These are phyloP conservation scores for Protophormia terraenovae DNA, from an alignment of 2,888 invertebrate genomes.

Conservation along the genomic window DNA sequence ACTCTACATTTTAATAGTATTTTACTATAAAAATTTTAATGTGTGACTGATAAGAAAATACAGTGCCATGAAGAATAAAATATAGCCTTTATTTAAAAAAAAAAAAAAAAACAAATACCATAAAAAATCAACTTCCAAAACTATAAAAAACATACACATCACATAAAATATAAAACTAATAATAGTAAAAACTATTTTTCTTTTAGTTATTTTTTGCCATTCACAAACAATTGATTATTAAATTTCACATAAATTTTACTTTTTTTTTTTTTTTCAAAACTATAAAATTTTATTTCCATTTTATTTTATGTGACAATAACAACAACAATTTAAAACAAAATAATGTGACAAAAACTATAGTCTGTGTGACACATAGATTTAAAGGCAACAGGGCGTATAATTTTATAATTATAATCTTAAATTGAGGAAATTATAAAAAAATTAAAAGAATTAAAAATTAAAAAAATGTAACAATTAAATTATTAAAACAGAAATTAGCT, in stretches of 20 bases:
- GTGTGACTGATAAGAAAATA: conserved; percentile 13
- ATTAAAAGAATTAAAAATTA: neutral
- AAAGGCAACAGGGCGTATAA: neutral
- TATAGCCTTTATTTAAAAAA: too few relatives aligned
- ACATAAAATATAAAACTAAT: neutral
- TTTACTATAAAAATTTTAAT: neutral
- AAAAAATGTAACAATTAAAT: neutral
- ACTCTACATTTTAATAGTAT: neutral
- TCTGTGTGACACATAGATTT: neutral
- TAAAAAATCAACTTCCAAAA: conserved; percentile 11
- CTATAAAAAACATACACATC: conserved; percentile 9
- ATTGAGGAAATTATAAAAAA: neutral
- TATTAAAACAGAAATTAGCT: too few relatives aligned
- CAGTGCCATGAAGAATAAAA: conserved; percentile 5
- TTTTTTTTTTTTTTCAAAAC: neutral
- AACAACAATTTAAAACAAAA: neutral
- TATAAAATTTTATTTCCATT: neutral
- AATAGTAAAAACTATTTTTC: neutral
- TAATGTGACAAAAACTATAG: conserved; percentile 14
- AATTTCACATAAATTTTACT: conserved; percentile 8
- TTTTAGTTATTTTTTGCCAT: neutral
- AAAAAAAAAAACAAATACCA: neutral
- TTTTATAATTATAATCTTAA: neutral
- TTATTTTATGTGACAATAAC: conserved; percentile 9
- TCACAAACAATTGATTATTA: conserved; percentile 21